phyloP scores from a whole-genome alignment of 2,797 vertebrate species.

The Merluccius polli region DNA sequence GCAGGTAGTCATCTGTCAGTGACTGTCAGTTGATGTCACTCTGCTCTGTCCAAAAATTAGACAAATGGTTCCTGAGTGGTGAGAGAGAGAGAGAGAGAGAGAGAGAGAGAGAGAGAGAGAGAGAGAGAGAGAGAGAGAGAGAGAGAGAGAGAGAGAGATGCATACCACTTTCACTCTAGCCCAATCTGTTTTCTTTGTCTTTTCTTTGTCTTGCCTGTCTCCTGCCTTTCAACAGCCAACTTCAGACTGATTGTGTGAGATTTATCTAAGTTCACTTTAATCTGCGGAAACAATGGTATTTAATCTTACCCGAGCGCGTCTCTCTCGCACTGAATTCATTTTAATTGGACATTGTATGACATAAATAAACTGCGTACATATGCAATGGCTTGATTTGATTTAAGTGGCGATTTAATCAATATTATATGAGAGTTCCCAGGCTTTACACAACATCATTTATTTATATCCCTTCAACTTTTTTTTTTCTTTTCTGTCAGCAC shows the following conservation, averaged over 20 bases:
- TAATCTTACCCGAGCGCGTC: slow-evolving; percentile 17
- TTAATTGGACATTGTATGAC: slow-evolving; percentile 14
- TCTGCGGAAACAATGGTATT: slow-evolving; percentile 19
- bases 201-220: not conserved
- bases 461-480: slow-evolving; percentile 28
- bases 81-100: no score
- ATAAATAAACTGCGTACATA: slow-evolving; percentile 20
- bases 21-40: not conserved
- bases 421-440: slow-evolving; percentile 20
- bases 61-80: not conserved
- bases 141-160: not conserved
- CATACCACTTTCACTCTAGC: not conserved
- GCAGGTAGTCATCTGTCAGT: not conserved
- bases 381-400: slow-evolving; percentile 12
- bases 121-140: no score
- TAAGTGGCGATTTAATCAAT: slow-evolving; percentile 22
- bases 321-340: slow-evolving; percentile 13
- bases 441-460: slow-evolving; percentile 35
- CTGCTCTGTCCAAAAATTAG: not conserved
- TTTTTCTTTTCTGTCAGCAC: slow-evolving; percentile 21
- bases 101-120: no score
- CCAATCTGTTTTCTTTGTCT: not conserved
- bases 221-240: slow-evolving; percentile 1
- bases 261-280: not conserved
- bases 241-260: not conserved